Conservation (phyloP, 1,140 invertebrate species). For the Teleogryllus occipitalis region DNA sequence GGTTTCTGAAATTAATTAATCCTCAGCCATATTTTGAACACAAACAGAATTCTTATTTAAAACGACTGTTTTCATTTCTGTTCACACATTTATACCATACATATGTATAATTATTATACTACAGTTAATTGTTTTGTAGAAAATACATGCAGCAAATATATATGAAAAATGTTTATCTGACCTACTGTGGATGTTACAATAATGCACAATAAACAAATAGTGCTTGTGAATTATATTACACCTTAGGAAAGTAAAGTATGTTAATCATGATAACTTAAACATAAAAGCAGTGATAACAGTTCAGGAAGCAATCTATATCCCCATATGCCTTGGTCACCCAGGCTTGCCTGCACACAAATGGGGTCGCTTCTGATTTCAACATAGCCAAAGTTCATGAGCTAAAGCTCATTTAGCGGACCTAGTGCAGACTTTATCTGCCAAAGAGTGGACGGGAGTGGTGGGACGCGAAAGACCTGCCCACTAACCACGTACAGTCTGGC, state of each 20-base stretch:
- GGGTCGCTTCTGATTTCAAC: background rate
- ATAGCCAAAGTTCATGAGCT: too few relatives aligned
- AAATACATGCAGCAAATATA: slow-evolving; percentile 5
- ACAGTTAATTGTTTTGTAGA: background rate
- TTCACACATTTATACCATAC: slow-evolving; percentile 5
- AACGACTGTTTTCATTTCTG: background rate
- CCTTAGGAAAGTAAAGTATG: background rate
- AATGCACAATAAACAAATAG: background rate
- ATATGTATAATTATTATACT: slow-evolving; percentile 2
- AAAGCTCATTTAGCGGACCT: too few relatives aligned
- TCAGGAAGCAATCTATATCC: background rate
- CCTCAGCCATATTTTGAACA: background rate
- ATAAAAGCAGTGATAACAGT: background rate
- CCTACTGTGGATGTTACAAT: background rate
- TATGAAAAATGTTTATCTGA: slow-evolving; percentile 1
- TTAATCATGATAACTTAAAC: background rate
- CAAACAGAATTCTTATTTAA: background rate
- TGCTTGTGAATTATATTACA: slow-evolving; percentile 1
- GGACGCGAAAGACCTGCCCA: background rate
- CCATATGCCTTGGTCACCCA: background rate
- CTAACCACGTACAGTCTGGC: background rate
- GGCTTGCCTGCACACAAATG: background rate
- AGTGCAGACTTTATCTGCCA: background rate
- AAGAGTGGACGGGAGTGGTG: background rate
- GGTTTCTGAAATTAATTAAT: background rate